These are phyloP conservation scores for Coreoperca whiteheadi DNA, from an alignment of 2,113 vertebrate species.

Conservation along the genomic window DNA sequence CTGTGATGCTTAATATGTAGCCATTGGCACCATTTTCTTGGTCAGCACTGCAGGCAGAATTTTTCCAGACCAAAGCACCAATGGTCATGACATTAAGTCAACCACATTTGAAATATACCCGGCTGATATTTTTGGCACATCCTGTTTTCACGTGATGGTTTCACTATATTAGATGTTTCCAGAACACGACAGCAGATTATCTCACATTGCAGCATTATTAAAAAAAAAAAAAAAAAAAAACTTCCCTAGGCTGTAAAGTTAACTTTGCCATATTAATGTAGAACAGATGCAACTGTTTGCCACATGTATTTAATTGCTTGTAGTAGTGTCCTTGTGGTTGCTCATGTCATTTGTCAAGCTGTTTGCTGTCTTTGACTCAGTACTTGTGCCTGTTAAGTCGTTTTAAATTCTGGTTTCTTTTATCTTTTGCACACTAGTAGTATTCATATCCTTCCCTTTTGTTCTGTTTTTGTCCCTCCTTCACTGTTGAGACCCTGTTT, in stretches of 20 bases:
- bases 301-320: background rate
- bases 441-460: background rate
- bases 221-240: too few relatives aligned
- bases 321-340: background rate
- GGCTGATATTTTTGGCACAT: conserved; percentile 24
- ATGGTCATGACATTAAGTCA: conserved; percentile 18
- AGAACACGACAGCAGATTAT: background rate
- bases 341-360: background rate
- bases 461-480: background rate
- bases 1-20: background rate
- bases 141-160: background rate
- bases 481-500: background rate
- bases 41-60: background rate
- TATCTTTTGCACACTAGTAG: background rate
- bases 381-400: too few relatives aligned
- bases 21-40: background rate
- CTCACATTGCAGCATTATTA: background rate
- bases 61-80: background rate
- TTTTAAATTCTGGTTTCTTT: background rate
- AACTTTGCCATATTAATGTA: background rate
- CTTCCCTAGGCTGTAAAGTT: background rate
- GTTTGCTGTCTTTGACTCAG: background rate
- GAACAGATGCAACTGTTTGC: background rate
- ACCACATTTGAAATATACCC: background rate
- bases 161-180: background rate